These are phyloP conservation scores for Anastatus disparis DNA, from an alignment of 1,140 invertebrate genomes.

Conservation along the genomic window DNA sequence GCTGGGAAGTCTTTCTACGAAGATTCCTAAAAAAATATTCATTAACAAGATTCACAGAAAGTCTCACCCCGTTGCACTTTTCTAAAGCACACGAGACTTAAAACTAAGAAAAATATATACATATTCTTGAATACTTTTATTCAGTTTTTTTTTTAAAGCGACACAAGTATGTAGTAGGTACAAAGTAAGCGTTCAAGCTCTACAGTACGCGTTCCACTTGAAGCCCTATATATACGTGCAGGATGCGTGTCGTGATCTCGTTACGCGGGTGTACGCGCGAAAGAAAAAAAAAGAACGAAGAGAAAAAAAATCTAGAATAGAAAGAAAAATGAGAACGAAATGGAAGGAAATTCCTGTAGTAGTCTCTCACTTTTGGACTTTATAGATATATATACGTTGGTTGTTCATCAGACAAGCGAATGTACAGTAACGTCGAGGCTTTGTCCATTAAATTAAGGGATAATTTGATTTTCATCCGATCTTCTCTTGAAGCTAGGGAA, in stretches of 20 bases:
- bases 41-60: conserved; percentile 1
- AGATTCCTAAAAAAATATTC: not conserved
- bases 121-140: no score
- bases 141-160: not conserved
- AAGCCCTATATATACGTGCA: conserved; percentile 19
- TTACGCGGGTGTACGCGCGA: conserved; percentile 6
- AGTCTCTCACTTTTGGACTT: not conserved
- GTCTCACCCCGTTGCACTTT: not conserved
- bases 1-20: no score
- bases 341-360: not conserved
- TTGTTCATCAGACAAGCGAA: no score
- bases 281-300: not conserved
- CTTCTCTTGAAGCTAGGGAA: not conserved
- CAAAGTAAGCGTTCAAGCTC: no score
- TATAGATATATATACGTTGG: no score
- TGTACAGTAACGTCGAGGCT: not conserved
- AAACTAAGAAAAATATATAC: no score
- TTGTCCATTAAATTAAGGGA: conserved; percentile 31
- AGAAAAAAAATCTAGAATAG: not conserved
- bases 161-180: no score
- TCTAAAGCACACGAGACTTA: no score
- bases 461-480: conserved; percentile 32
- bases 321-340: not conserved
- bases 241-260: conserved; percentile 18
- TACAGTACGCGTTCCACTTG: conserved; percentile 12